Conservation (phyloP, 2,113 vertebrate species). For the Smithornis capensis region DNA sequence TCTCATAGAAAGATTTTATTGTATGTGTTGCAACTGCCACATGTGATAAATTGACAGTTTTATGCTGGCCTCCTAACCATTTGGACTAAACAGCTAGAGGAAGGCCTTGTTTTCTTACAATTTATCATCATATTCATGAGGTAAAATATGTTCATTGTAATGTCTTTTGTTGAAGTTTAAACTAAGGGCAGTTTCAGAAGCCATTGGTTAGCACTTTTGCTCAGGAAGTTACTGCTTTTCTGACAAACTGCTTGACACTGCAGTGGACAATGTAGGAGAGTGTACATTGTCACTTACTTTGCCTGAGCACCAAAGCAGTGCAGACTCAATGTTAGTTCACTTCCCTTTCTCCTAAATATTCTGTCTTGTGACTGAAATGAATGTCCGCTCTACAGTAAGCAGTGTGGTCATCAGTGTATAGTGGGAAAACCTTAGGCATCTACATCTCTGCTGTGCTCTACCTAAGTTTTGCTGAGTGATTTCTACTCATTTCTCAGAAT, state of each 20-base stretch:
- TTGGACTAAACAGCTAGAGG: background rate
- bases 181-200: background rate
- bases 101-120: background rate
- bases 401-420: background rate
- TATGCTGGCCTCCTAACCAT: background rate
- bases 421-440: background rate
- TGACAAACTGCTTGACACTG: background rate
- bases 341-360: background rate
- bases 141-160: background rate
- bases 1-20: background rate
- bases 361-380: background rate
- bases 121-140: background rate
- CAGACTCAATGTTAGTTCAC: background rate
- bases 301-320: background rate
- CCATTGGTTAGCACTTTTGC: background rate
- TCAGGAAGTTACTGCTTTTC: background rate
- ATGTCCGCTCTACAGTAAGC: background rate
- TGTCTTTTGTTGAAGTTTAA: background rate
- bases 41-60: background rate
- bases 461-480: background rate
- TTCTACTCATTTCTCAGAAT: background rate
- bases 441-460: background rate
- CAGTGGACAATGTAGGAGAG: background rate
- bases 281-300: fast-evolving
- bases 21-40: background rate